phyloP scores from a whole-genome alignment of 2,888 invertebrate species.

The Iselma pallidipennis region DNA sequence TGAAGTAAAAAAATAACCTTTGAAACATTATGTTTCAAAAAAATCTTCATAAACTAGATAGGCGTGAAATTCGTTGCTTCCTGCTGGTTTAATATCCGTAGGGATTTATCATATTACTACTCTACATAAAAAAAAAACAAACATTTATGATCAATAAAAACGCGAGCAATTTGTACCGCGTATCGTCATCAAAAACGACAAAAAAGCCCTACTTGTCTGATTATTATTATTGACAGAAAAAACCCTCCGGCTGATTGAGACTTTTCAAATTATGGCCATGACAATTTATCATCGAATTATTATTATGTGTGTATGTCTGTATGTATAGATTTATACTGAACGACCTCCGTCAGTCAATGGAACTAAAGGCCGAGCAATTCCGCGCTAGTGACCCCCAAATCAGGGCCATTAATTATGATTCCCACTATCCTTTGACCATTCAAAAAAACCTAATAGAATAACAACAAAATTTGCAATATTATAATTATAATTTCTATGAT shows the following conservation, averaged over 20 bases:
- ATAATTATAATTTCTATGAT: no score
- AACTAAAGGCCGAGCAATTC: conserved; percentile 34
- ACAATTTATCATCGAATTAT: conserved; percentile 26
- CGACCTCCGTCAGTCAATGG: conserved; percentile 30
- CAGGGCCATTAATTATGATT: conserved; percentile 33
- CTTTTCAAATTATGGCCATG: conserved; percentile 21
- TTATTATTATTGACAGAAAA: not conserved
- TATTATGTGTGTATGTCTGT: not conserved
- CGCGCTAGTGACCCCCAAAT: conserved; percentile 34
- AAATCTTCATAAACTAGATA: no score
- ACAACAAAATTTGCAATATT: no score
- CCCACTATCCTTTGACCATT: conserved; percentile 22
- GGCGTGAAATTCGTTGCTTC: no score
- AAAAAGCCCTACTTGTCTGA: not conserved
- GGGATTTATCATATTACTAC: no score
- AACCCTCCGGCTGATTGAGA: conserved; percentile 8
- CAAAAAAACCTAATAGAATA: not conserved
- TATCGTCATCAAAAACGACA: not conserved
- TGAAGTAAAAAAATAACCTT: no score
- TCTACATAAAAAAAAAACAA: not conserved
- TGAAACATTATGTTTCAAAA: no score
- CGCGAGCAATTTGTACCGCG: not conserved
- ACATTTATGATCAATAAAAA: not conserved
- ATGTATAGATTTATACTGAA: conserved; percentile 22
- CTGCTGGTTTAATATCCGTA: no score